Conservation (phyloP, 2,113 vertebrate species). For the Phyllopteryx taeniolatus region DNA sequence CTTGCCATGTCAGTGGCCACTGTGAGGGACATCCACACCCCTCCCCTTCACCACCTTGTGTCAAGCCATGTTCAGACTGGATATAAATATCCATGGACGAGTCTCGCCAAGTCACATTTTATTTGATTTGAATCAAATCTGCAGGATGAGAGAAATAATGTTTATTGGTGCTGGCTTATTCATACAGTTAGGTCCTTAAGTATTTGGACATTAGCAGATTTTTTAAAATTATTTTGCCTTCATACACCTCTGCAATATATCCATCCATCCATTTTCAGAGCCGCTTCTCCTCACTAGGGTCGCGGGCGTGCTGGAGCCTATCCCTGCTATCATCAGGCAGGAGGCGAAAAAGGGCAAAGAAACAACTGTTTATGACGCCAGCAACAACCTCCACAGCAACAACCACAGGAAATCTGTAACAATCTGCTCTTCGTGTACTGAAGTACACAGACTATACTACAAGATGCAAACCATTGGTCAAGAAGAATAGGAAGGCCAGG, state of each 20-base stretch:
- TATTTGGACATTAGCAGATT: not conserved
- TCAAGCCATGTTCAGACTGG: conserved; percentile 68
- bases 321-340: no score
- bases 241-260: not conserved
- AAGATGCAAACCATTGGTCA: no score
- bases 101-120: conserved; percentile 4
- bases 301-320: no score
- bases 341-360: no score
- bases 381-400: no score
- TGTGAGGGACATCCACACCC: conserved; percentile 21
- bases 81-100: conserved; percentile 65
- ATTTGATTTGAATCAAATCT: not conserved
- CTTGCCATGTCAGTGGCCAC: conserved; percentile 21
- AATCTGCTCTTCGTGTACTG: no score
- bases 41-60: conserved; percentile 24
- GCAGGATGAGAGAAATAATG: not conserved
- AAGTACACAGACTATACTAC: no score
- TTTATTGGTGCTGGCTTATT: not conserved
- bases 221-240: not conserved
- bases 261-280: no score
- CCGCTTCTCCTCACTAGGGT: no score
- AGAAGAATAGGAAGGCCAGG: no score
- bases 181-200: not conserved
- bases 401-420: no score
- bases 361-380: no score